A percentile compares a stretch with the other conserved stretches of the same genome.
phyloP scores from a whole-genome alignment of 2,888 invertebrate species.

The Diarsia rubi region DNA sequence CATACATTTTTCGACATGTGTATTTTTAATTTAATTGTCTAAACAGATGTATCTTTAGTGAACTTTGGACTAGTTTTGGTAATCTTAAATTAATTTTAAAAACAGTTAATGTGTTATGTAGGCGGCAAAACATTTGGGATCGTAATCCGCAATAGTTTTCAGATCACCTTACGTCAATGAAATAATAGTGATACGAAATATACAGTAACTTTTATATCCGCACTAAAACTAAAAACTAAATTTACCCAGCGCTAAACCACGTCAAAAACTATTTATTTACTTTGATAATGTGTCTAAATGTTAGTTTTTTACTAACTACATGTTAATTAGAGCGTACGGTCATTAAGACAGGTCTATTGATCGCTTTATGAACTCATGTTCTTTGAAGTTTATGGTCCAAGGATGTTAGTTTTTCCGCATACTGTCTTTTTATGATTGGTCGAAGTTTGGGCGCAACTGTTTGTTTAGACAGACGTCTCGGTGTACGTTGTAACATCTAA shows the following conservation, averaged over 20 bases:
- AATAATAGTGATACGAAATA: constrained; percentile 34
- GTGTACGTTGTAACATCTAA: constrained; percentile 81
- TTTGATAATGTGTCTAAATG: constrained; percentile 67
- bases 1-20: constrained; percentile 47
- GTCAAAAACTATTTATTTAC: constrained; percentile 68
- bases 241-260: constrained; percentile 54
- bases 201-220: constrained; percentile 46
- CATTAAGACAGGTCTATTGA: constrained; percentile 86
- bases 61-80: constrained; percentile 40
- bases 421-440: constrained; percentile 90
- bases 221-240: constrained; percentile 49
- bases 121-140: not conserved
- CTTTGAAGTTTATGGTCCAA: constrained; percentile 88
- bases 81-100: not conserved
- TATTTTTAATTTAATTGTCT: constrained; percentile 50
- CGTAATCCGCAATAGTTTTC: constrained; percentile 11
- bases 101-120: not conserved
- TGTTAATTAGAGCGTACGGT: constrained; percentile 83
- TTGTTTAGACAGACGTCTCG: constrained; percentile 87
- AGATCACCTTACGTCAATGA: constrained; percentile 35
- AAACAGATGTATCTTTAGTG: constrained; percentile 47
- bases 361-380: constrained; percentile 84
- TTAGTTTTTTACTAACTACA: constrained; percentile 72
- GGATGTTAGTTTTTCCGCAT: constrained; percentile 91
- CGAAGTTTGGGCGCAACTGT: constrained; percentile 89